Conservation (phyloP, 2,888 invertebrate genomes). For the Formica aserva region DNA sequence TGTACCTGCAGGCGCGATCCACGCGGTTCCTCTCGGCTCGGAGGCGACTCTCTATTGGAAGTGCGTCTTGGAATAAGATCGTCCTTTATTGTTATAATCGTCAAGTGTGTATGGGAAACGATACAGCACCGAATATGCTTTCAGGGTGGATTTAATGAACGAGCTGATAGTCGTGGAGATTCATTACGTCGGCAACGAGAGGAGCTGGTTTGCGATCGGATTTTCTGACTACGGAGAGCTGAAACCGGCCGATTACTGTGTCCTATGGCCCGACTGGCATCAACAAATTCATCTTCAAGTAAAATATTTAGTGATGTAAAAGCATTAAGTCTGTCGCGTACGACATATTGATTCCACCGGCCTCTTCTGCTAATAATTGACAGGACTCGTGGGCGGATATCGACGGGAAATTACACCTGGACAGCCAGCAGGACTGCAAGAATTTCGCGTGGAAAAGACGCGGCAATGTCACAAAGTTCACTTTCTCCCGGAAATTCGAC, state of each 20-base stretch:
- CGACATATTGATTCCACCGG: not conserved
- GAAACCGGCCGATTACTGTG: conserved; percentile 92
- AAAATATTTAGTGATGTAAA: conserved; percentile 62
- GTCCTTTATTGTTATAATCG: not conserved
- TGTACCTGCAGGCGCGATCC: conserved; percentile 63
- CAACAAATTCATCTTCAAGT: conserved; percentile 88
- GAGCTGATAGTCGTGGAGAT: conserved; percentile 80
- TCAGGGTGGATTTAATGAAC: conserved; percentile 79
- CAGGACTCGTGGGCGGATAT: conserved; percentile 92
- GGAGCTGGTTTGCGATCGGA: conserved; percentile 93
- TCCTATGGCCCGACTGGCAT: conserved; percentile 92
- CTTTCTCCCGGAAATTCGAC: conserved; percentile 93
- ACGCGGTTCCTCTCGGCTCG: conserved; percentile 82
- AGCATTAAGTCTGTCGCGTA: not conserved
- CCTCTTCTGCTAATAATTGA: not conserved
- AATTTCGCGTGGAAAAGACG: conserved; percentile 87
- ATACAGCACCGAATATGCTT: conserved; percentile 15
- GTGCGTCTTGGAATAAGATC: conserved; percentile 66
- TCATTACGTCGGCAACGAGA: conserved; percentile 80
- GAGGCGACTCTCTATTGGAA: conserved; percentile 83
- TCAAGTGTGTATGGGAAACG: not conserved
- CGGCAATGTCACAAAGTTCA: conserved; percentile 89
- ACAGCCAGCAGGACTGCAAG: conserved; percentile 91
- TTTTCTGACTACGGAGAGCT: conserved; percentile 93
- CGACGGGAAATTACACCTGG: conserved; percentile 89